Percentiles rank a stretch among this genome's conserved stretches.
Evolutionary conservation across 1,140 invertebrate genomes (phyloP).

Genomic region (Philotrypesis tridentata): DNA sequence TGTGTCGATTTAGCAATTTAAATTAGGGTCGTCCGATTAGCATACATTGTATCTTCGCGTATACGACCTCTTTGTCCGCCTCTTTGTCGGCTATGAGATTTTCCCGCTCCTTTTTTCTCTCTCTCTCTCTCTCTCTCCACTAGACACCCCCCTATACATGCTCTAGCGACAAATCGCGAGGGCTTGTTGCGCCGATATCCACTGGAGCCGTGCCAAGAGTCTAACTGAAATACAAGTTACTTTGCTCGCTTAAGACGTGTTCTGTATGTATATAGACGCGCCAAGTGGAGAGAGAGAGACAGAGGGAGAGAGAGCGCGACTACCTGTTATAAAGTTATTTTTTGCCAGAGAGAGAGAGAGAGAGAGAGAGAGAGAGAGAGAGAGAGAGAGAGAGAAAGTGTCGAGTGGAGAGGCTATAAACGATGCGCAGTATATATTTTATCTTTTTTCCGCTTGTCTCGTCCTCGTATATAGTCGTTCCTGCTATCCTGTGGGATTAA

Average conservation of each 20-base stretch:
- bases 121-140: too few relatives aligned
- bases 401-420: background rate
- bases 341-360: background rate
- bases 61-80: too few relatives aligned
- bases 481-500: background rate
- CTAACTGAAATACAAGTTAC: constrained; percentile 16
- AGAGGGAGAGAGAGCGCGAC: background rate
- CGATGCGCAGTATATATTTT: background rate
- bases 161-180: background rate
- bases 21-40: constrained; percentile 2
- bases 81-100: background rate
- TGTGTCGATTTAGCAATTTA: constrained; percentile 41
- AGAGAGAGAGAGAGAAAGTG: background rate
- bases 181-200: constrained; percentile 6
- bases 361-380: too few relatives aligned
- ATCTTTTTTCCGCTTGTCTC: background rate
- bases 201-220: constrained; percentile 2
- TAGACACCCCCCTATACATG: too few relatives aligned
- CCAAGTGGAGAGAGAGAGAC: too few relatives aligned
- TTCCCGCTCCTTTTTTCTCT: background rate
- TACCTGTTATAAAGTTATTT: background rate
- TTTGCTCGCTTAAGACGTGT: background rate
- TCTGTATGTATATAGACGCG: background rate
- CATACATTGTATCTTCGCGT: background rate
- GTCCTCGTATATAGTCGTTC: background rate